Evolutionary conservation across 1,140 invertebrate genomes (phyloP).

Genomic region (Lutraria rhynchaena): DNA sequence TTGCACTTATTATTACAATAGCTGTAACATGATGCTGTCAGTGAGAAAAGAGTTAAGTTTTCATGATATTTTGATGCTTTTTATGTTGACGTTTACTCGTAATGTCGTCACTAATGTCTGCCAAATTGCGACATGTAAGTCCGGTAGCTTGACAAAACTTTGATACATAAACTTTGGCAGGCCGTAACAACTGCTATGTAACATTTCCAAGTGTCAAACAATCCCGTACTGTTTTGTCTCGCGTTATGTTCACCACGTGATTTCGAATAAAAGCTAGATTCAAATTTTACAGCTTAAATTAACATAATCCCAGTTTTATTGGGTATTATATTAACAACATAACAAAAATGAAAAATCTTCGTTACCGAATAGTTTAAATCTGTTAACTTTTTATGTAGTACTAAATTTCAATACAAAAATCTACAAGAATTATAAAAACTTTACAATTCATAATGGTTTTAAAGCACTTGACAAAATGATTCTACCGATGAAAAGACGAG

Average conservation of each 20-base stretch:
- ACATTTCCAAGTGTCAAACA: neutral
- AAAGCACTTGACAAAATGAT: no score
- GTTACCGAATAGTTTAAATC: no score
- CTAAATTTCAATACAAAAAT: conserved; percentile 10
- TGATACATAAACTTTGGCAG: no score
- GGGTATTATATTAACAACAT: conserved; percentile 45
- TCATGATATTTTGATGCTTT: conserved; percentile 35
- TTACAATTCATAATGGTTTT: no score
- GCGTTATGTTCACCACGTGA: conserved; percentile 22
- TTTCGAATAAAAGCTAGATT: conserved; percentile 23
- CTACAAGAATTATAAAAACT: no score
- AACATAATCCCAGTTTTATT: conserved; percentile 55
- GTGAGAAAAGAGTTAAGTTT: neutral
- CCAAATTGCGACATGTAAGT: no score
- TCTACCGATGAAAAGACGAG: no score
- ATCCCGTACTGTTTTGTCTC: neutral
- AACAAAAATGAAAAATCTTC: conserved; percentile 20
- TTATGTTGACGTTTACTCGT: conserved; percentile 38
- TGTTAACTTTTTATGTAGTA: conserved; percentile 5
- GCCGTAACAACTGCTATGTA: neutral
- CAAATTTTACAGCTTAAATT: conserved; percentile 42
- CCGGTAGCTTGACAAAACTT: no score
- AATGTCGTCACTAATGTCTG: conserved; percentile 34
- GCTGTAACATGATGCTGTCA: no score
- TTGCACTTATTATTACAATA: no score